Evolutionary conservation across 2,797 vertebrate genomes (phyloP), one percentile per base, ranked within the genome.

Genomic region (Cryptoprocta ferox): DNA sequence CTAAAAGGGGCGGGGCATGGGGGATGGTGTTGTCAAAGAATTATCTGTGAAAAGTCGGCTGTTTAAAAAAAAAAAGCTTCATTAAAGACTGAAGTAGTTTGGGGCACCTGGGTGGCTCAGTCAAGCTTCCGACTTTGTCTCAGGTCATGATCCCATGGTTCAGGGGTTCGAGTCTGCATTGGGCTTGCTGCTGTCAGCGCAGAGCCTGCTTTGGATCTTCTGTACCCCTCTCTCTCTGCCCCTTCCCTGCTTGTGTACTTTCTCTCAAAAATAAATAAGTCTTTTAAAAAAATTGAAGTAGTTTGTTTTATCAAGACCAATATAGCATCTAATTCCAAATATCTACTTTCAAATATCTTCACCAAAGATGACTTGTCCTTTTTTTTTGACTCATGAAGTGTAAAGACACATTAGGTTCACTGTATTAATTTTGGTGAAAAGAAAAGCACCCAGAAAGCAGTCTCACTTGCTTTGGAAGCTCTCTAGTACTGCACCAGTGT

Each of bases 401-500:
- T 24, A 35, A 65, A 93, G 35, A 85, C 7, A 21, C 32, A 32
- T 50, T 90, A 32, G 24, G 56, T 76, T 90, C 32, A 81, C 12
- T 89, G 21, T 61, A 70, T 92, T 76, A 53, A 86, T 92, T 89
- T 28, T 68, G 48, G 90, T 32, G 68, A 90, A 61, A 82, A 90
- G 11, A 89, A n/a, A 78, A 73, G 24, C 15, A 75, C n/a, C 30
- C 70, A 59, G 15, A 48, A 85, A 82, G 50, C 45, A 88, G 28
- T 15, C 5, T 87, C 59, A 73, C 48, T 63, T 87, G 56, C 63
- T 93, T 82, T 92, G 81, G 76, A 94, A 78, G 15, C 13, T 89
- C 89, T 76, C 63, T 32, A 89, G n/a, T 32, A 39, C 24, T 86
- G 59, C 12, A 45, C 83, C 85, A 79, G 50, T 80, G 9, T 78